A percentile compares a stretch with the other conserved stretches of the same genome.
phyloP scores from a whole-genome alignment of 2,888 invertebrate genomes.

The Nowickia ferox region DNA sequence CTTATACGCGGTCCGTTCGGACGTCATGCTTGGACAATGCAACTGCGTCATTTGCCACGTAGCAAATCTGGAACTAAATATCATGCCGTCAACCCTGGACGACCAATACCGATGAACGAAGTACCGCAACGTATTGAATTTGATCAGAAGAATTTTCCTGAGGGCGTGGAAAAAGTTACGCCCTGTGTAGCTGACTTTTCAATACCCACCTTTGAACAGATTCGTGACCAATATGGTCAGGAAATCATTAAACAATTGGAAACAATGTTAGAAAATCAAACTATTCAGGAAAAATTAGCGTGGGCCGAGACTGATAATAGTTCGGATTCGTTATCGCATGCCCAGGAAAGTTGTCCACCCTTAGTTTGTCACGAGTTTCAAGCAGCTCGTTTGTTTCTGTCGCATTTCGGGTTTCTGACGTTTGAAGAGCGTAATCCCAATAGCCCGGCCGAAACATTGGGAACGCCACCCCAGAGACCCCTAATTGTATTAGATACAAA shows the following conservation, averaged over 20 bases:
- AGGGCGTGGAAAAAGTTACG: constrained; percentile 90
- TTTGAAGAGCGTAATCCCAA: constrained; percentile 84
- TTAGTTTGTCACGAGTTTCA: constrained; percentile 95
- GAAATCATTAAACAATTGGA: constrained; percentile 86
- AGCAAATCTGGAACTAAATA: constrained; percentile 89
- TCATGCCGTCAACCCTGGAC: constrained; percentile 85
- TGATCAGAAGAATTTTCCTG: constrained; percentile 90
- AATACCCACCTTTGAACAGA: constrained; percentile 93
- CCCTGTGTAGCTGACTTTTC: constrained; percentile 95
- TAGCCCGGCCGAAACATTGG: constrained; percentile 78
- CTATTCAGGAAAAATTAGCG: constrained; percentile 85
- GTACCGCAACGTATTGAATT: constrained; percentile 86
- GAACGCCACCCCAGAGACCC: constrained; percentile 78
- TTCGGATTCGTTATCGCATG: constrained; percentile 83
- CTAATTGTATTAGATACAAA: constrained; percentile 82
- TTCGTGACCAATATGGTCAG: constrained; percentile 85
- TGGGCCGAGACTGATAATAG: constrained; percentile 84
- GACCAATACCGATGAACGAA: constrained; percentile 91
- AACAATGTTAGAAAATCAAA: constrained; percentile 89
- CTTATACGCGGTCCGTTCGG: constrained; percentile 97
- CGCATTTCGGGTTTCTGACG: constrained; percentile 96
- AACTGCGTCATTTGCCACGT: constrained; percentile 93
- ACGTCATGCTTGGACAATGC: constrained; percentile 96
- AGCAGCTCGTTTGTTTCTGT: constrained; percentile 96
- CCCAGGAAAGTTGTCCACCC: constrained; percentile 91